Base-by-base conservation (phyloP, 2,113 vertebrate species). In the Plecturocebus donacophilus region DNA sequence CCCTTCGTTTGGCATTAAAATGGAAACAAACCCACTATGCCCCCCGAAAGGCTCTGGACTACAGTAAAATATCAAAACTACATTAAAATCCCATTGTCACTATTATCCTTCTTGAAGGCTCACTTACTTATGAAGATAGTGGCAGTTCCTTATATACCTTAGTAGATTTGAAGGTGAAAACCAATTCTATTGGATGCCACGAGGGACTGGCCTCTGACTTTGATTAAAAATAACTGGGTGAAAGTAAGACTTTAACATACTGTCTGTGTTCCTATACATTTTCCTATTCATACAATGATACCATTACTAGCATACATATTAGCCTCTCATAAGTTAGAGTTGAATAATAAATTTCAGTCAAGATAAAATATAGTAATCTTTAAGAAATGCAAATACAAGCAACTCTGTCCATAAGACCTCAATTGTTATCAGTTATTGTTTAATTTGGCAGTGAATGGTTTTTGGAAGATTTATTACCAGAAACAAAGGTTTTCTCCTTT, bases 351-450 rank as follows among this genome's bases (percentile, higher is more conserved):
- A 71, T 81, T 77, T 81, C 61, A 94, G 49, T 71, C 76, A 92
- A 47, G 6, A 90, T 35, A 64, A 58, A 97, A 96, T 77, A 58
- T 4, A 90, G 19, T 23, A 76, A 21, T 76, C 79, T 91, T 94
- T 80, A 87, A 94, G 85, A 94, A 94, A 47, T 85, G 89, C 25
- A 77, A 75, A 75, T 21, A 4, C 13, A 89, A 92, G 81, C 2
- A 75, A 58, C 71, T 88, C 71, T 32, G 81, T 90, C 83, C 75
- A 10, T 1, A 52, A 91, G 49, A 80, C 32, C 52, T 86, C 90
- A 84, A 85, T 89, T 97, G 82, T 93, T 95, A 80, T 25, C 87
- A 87, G 75, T 95, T 95, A 93, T 52, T 95, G 54, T 90, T 96
- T 88, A 94, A 91, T 94, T 61, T 70, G 91, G 52, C 76, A 68